phyloP scores from a whole-genome alignment of 2,113 vertebrate species.

The Columba livia region DNA sequence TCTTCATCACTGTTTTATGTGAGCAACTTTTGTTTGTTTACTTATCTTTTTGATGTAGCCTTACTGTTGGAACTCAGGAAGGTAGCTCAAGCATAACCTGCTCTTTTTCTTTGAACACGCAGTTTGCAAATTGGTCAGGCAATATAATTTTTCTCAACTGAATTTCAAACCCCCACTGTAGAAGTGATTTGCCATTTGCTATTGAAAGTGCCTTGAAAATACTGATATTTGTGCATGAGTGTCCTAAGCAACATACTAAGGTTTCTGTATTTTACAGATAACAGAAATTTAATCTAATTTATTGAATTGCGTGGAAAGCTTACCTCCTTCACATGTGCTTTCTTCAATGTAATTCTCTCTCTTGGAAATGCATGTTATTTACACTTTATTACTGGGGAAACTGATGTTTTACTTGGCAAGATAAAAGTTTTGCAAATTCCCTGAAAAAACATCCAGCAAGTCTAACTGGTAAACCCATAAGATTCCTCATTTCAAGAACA shows the following conservation, averaged over 20 bases:
- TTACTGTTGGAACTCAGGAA: background rate
- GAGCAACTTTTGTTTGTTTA: background rate
- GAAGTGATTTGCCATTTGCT: background rate
- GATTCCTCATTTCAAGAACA: background rate
- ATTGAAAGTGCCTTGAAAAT: background rate
- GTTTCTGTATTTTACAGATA: background rate
- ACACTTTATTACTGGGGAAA: background rate
- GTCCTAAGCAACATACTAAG: background rate
- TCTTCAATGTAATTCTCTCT: background rate
- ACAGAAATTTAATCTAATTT: background rate
- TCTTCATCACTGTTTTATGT: background rate
- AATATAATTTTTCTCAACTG: background rate
- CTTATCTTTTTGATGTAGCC: background rate
- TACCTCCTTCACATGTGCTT: background rate
- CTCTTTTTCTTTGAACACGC: background rate
- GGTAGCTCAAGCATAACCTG: background rate
- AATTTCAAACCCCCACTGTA: accelerated
- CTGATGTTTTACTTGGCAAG: background rate
- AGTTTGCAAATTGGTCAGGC: background rate
- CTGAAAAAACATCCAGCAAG: background rate
- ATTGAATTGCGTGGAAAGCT: background rate
- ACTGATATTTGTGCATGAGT: background rate
- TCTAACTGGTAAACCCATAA: background rate
- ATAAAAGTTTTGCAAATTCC: background rate
- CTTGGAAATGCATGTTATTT: background rate